These are phyloP conservation scores for Miniopterus natalensis DNA, from an alignment of 2,113 vertebrate species.

Conservation along the genomic window DNA sequence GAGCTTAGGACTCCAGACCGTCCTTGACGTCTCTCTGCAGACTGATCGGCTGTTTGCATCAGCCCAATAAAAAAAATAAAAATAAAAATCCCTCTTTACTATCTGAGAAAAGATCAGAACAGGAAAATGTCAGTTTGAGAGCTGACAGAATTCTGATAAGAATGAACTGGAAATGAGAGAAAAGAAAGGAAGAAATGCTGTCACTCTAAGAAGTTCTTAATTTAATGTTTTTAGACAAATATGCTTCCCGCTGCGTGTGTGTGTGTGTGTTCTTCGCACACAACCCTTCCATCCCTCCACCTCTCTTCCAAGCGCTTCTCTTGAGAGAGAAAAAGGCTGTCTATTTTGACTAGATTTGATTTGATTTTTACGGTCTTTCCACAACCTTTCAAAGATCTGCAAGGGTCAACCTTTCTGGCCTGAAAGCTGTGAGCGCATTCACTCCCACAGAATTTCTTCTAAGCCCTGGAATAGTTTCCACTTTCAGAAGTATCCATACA, in stretches of 20 bases:
- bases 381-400: conserved; percentile 82
- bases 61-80: conserved; percentile 66
- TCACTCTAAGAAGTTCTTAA: conserved; percentile 81
- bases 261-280: conserved; percentile 67
- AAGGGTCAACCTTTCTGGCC: conserved; percentile 84
- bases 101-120: conserved; percentile 90
- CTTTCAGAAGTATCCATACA: conserved; percentile 80
- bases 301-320: conserved; percentile 70
- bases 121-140: conserved; percentile 91
- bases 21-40: conserved; percentile 89
- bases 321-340: conserved; percentile 80
- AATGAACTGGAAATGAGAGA: conserved; percentile 83
- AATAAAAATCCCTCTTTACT: conserved; percentile 79
- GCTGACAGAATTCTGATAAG: conserved; percentile 91
- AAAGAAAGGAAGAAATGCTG: conserved; percentile 76
- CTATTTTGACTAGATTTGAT: conserved; percentile 86
- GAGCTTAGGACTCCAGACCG: conserved; percentile 89
- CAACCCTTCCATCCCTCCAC: background rate
- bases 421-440: conserved; percentile 82
- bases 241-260: background rate
- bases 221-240: conserved; percentile 81
- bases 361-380: conserved; percentile 84
- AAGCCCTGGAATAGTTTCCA: conserved; percentile 82
- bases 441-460: conserved; percentile 84
- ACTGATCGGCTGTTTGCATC: conserved; percentile 88